These are phyloP conservation scores for Nylanderia fulva DNA, from an alignment of 1,140 invertebrate genomes.

Conservation along the genomic window DNA sequence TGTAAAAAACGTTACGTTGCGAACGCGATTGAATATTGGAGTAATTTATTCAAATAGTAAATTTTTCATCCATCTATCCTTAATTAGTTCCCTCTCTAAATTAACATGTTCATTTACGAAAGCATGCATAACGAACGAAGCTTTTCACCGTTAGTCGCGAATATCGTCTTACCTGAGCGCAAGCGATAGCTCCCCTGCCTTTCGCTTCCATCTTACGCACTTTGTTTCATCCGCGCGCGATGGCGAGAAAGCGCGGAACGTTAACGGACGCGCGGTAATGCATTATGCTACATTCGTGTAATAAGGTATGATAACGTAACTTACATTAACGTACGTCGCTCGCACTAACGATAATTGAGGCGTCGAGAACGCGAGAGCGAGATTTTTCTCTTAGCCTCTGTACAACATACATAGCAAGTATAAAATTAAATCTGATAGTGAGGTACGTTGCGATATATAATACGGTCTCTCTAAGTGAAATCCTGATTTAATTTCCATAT, in stretches of 20 bases:
- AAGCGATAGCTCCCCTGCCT: constrained; percentile 37
- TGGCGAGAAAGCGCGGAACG: constrained; percentile 36
- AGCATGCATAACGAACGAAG: constrained; percentile 34
- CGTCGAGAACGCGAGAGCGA: constrained; percentile 53
- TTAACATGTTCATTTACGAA: constrained; percentile 40
- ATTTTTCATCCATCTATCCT: neutral
- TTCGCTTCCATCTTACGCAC: constrained; percentile 38
- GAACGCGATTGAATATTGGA: constrained; percentile 38
- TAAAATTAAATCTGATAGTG: constrained; percentile 62
- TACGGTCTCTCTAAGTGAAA: constrained; percentile 40
- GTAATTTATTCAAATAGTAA: neutral
- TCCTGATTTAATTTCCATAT: constrained; percentile 52
- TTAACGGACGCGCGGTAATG: constrained; percentile 56
- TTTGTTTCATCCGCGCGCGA: constrained; percentile 46
- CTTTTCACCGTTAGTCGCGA: constrained; percentile 22
- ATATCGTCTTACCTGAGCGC: constrained; percentile 50
- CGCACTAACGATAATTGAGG: constrained; percentile 59
- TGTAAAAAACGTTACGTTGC: neutral
- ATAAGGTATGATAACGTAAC: constrained; percentile 63
- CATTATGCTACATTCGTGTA: constrained; percentile 61
- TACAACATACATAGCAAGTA: constrained; percentile 46
- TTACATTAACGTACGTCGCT: constrained; percentile 56
- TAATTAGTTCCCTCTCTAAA: constrained; percentile 31
- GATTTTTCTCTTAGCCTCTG: constrained; percentile 49
- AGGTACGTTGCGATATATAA: constrained; percentile 39